Base-by-base conservation (phyloP, 2,113 vertebrate species). In the Numenius arquata region DNA sequence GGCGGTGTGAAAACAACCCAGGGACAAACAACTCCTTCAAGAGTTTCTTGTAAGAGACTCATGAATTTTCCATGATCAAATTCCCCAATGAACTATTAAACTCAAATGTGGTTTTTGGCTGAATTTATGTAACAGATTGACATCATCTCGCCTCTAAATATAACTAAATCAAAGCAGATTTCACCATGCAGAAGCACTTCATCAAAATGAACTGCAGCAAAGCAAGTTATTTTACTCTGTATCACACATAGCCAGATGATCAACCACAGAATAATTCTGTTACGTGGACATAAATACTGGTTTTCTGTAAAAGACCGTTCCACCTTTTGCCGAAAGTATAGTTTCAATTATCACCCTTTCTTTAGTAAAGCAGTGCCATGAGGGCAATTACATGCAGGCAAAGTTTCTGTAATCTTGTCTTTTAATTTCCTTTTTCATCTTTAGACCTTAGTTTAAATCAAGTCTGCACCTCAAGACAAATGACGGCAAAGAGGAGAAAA, bases 61-160 rank as follows among this genome's bases (percentile, higher is more conserved):
- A 70, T 58, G 95, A 93, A 95, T 89, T 97, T 97, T 96, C 96
- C 94, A 97, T 88, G 73, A 89, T 96, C 95, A 83, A 96, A 95
- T 82, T 92, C 96, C 93, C 95, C 90, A 67, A 6, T 86, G 91
- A 96, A 93, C 92, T 92, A 43, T 92, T 95, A 94, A 93, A 94
- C 89, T 88, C 90, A 32, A 93, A 38, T 95, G 87, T 94, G 84
- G 71, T 59, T 97, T 97, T 94, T 89, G 95, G 94, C 93, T 90
- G 84, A 80, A 91, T 95, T 97, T 91, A 90, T 84, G 71, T 86
- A 95, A 90, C 73, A 91, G 62, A 85, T 88, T 97, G 94, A 95
- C 74, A 97, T 95, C 91, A 96, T 93, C 92, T 90, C 34, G 26
- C 91, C 93, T 91, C 92, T 78, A 91, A 89, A 93, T 84, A 56